phyloP scores from a whole-genome alignment of 1,140 invertebrate species.

The Gerris buenoi region DNA sequence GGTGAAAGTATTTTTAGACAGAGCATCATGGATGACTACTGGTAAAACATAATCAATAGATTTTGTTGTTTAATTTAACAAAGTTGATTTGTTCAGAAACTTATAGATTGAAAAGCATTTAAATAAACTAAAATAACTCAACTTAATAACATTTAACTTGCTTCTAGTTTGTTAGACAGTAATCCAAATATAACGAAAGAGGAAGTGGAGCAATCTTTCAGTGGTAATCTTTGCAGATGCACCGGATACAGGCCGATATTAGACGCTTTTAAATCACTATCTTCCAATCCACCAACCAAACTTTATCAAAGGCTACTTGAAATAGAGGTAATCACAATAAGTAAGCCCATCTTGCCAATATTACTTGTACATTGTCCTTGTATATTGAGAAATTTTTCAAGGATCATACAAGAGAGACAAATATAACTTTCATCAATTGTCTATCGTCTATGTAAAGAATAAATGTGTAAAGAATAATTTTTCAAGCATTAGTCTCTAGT shows the following conservation, averaged over 20 bases:
- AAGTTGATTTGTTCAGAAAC: neutral
- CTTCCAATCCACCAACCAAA: too few species aligned
- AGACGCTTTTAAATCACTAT: constrained; percentile 48
- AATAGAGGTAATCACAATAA: constrained; percentile 30
- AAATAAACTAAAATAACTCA: neutral
- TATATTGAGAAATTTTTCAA: too few species aligned
- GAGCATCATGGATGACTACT: neutral
- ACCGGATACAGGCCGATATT: constrained; percentile 76
- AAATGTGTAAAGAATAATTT: too few species aligned
- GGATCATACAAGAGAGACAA: too few species aligned
- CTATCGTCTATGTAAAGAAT: too few species aligned
- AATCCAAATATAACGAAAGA: constrained; percentile 32
- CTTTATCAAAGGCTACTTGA: constrained; percentile 22
- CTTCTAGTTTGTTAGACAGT: constrained; percentile 17
- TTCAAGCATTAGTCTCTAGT: too few species aligned
- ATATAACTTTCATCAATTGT: too few species aligned
- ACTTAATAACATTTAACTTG: too few species aligned
- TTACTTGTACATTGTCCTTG: too few species aligned
- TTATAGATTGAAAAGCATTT: too few species aligned
- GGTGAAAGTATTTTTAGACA: too few species aligned
- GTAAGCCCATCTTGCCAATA: too few species aligned
- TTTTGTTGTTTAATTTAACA: neutral
- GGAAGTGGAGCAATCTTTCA: constrained; percentile 58
- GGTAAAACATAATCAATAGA: neutral
- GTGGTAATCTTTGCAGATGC: constrained; percentile 71